Base-by-base conservation (phyloP, 2,888 invertebrate species). In the Allolobophora icterica region DNA sequence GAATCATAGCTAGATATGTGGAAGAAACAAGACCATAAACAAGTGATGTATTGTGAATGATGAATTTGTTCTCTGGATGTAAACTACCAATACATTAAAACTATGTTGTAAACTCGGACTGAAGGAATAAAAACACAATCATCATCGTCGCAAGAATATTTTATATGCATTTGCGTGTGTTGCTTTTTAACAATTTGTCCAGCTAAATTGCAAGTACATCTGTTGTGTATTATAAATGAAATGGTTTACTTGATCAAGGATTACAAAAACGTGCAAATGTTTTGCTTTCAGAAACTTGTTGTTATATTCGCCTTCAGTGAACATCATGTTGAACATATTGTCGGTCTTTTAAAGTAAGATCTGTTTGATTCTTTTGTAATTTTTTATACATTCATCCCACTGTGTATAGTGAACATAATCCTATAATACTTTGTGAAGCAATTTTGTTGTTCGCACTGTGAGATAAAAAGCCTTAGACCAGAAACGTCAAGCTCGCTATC, bases 261-360 rank as follows among this genome's bases (percentile, higher is more conserved):
- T 30, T 30, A n/a, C 11, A 6, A 71, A n/a, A 71, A 11, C n/a
- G 71, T 71, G 1, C 13, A n/a, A 71, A 30, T 71, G 71, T 71
- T 71, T 30, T 71, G 71, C 30, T 71, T 71, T 71, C 94, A 95
- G 95, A 94, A 95, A 98, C 92, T 95, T 90, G 95, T 95, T 93
- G 95, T 95, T 38, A 95, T 95, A 91, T 95, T 95, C 93, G 93
- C 95, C 90, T 95, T 95, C 93, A 95, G 99, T 95, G 98, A 99
- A 95, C 97, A 97, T 92, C 96, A 99, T 93, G 97, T 99, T 92
- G 97, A 97, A 91, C 94, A 94, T 91, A 94, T 96, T 45, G 94
- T 96, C 33, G 94, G 94, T 91, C 93, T 95, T n/a, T 94, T 96
- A 92, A 95, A 94, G 71, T 71, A 71, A n/a, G 71, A 96, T 96